Conservation (phyloP, 2,888 invertebrate genomes). For the Eupithecia centaureata region DNA sequence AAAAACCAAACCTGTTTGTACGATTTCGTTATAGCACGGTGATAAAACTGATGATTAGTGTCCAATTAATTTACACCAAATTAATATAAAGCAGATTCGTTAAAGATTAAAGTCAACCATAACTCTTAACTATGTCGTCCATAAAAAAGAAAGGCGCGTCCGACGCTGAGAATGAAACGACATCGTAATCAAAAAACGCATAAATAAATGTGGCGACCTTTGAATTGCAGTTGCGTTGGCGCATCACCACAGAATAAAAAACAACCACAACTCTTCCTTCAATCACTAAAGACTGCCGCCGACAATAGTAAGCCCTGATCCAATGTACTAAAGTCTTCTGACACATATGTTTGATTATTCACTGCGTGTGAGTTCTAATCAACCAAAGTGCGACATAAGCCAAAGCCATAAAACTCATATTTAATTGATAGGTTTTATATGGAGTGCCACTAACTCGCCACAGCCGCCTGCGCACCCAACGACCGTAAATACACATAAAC, state of each 20-base stretch:
- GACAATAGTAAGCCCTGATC: not conserved
- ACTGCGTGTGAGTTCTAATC: not conserved
- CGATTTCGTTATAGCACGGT: not conserved
- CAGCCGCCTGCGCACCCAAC: slow-evolving; percentile 53
- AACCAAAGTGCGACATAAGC: slow-evolving; percentile 9
- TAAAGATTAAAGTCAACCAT: slow-evolving; percentile 30
- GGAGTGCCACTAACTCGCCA: slow-evolving; percentile 22
- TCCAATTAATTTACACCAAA: slow-evolving; percentile 22
- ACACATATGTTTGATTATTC: not conserved
- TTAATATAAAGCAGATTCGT: slow-evolving; percentile 29
- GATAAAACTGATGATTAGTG: slow-evolving; percentile 1
- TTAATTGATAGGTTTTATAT: slow-evolving; percentile 5
- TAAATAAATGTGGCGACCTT: slow-evolving; percentile 60
- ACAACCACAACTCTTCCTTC: slow-evolving; percentile 4
- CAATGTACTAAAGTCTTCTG: not conserved
- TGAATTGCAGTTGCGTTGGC: slow-evolving; percentile 56
- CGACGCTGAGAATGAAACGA: slow-evolving; percentile 49
- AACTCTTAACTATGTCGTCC: slow-evolving; percentile 41
- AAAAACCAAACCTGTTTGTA: too few species aligned
- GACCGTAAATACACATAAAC: slow-evolving; percentile 66
- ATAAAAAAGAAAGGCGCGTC: slow-evolving; percentile 48
- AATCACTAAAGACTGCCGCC: not conserved
- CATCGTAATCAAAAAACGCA: slow-evolving; percentile 55
- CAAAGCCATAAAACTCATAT: slow-evolving; percentile 13
- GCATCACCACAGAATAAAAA: slow-evolving; percentile 48